phyloP scores from a whole-genome alignment of 1,140 invertebrate genomes.

The Heliothis virescens region DNA sequence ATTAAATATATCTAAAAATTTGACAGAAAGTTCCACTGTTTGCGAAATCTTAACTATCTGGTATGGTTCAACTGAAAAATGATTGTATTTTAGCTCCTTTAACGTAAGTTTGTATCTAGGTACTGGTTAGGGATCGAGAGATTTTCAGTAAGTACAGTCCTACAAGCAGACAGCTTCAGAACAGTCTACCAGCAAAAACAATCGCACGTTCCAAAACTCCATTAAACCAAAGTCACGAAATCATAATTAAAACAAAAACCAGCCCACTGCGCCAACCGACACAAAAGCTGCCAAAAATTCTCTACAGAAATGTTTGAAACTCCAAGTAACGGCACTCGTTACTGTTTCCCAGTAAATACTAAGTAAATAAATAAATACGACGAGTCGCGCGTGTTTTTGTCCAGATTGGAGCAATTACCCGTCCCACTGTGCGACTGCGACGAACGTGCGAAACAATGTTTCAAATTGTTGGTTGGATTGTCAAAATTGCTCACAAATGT shows the following conservation, averaged over 20 bases:
- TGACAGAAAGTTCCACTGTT: too few species aligned
- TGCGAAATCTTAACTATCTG: too few species aligned
- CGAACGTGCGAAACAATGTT: slow-evolving; percentile 52
- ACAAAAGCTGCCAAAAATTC: slow-evolving; percentile 50
- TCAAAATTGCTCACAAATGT: slow-evolving; percentile 39
- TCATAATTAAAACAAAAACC: slow-evolving; percentile 51
- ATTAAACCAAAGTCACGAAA: slow-evolving; percentile 47
- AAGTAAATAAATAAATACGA: slow-evolving; percentile 84
- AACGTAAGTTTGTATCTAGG: too few species aligned
- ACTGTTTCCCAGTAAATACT: slow-evolving; percentile 78
- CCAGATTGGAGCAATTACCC: slow-evolving; percentile 78
- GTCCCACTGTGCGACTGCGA: slow-evolving; percentile 12
- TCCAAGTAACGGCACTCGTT: slow-evolving; percentile 54
- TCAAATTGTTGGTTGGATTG: slow-evolving; percentile 56
- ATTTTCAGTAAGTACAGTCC: too few species aligned
- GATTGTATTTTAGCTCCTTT: too few species aligned
- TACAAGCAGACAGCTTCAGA: too few species aligned
- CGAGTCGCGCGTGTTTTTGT: slow-evolving; percentile 71
- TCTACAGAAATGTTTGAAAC: slow-evolving; percentile 27
- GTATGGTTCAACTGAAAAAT: too few species aligned
- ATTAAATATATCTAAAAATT: too few species aligned
- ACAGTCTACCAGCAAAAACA: not conserved
- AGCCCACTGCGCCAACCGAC: slow-evolving; percentile 20
- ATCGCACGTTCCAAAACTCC: slow-evolving; percentile 1
- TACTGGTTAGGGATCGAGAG: too few species aligned